Evolutionary conservation across 2,888 invertebrate genomes (phyloP), one percentile per base, ranked within the genome.

Genomic region (Nycteola revayana): DNA sequence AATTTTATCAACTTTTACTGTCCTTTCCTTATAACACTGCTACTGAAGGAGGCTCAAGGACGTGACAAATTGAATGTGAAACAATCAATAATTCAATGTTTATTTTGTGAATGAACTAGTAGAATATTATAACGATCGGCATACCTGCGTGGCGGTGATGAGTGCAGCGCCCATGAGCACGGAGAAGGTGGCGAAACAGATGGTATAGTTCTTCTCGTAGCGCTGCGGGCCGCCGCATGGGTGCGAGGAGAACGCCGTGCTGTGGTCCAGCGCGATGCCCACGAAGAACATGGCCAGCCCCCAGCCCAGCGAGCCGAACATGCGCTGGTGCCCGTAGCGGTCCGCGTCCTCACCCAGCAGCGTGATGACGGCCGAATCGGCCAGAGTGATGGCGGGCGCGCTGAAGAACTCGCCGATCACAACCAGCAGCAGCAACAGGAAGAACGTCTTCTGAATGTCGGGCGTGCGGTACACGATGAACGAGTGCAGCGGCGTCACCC

Each of bases 251-350:
- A 99, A 99, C 0, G 97, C 94, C 9, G 98, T 98, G 36, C 98
- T 98, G 77, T 98, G 97, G 85, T 99, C 99, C 42, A 99, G 89
- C 1, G 96, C 97, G 60, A 98, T 97, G 39, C 97, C 97, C 40
- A 99, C 98, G 74, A 99, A 94, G 84, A 99, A 99, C 99, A 99
- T 99, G 26, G 99, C 96, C 57, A 99, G 89, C 14, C 98, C 99
- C 99, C 99, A 99, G 25, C 99, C 99, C 36, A 98, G 90, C 9
- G 98, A 98, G 1, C 98, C 98, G 72, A 98, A 99, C 97, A 99
- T 98, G 55, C 99, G 92, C 84, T 99, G 99, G 66, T 97, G 95
- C 0, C 98, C 98, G 75, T 99, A 97, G 56, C 94, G 92, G 66
- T 95, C 95, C 0, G 95, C 94, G 68, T 95, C 96, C 67, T 97